phyloP scores from a whole-genome alignment of 2,888 invertebrate species.

The Seladonia tumulorum region DNA sequence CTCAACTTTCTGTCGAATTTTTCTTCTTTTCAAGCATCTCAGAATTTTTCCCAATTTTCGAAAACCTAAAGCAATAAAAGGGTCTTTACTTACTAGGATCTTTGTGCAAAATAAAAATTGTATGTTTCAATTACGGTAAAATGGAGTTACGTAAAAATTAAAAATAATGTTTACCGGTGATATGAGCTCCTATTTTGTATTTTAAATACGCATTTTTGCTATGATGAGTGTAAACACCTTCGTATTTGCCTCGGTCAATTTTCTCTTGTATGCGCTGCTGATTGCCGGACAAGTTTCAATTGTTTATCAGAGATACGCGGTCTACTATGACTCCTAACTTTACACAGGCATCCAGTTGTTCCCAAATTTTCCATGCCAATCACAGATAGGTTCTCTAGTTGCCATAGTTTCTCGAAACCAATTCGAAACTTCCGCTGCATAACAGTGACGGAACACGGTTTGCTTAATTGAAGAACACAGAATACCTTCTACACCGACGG shows the following conservation, averaged over 20 bases:
- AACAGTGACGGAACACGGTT: constrained; percentile 9
- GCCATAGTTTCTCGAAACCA: constrained; percentile 7
- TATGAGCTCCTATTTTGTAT: too few relatives aligned
- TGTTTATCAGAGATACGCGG: not conserved
- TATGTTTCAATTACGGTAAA: too few relatives aligned
- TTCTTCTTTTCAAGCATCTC: too few relatives aligned
- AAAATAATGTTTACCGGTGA: too few relatives aligned
- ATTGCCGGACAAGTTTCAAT: not conserved
- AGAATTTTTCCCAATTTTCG: too few relatives aligned
- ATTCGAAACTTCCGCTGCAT: not conserved
- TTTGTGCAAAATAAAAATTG: too few relatives aligned
- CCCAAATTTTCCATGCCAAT: not conserved
- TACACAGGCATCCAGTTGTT: not conserved
- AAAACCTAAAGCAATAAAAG: too few relatives aligned
- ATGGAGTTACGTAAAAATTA: too few relatives aligned
- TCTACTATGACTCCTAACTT: not conserved
- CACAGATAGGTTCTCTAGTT: not conserved
- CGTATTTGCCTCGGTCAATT: not conserved
- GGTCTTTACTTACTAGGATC: too few relatives aligned
- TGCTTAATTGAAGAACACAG: constrained; percentile 9
- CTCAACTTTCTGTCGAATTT: too few relatives aligned
- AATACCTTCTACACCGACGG: not conserved
- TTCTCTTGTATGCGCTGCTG: not conserved
- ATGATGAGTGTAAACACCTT: too few relatives aligned
- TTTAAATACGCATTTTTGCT: too few relatives aligned